A percentile compares a stretch with the other conserved stretches of the same genome.
These are phyloP conservation scores for Ephestia elutella DNA, from an alignment of 1,140 invertebrate species.

Conservation along the genomic window DNA sequence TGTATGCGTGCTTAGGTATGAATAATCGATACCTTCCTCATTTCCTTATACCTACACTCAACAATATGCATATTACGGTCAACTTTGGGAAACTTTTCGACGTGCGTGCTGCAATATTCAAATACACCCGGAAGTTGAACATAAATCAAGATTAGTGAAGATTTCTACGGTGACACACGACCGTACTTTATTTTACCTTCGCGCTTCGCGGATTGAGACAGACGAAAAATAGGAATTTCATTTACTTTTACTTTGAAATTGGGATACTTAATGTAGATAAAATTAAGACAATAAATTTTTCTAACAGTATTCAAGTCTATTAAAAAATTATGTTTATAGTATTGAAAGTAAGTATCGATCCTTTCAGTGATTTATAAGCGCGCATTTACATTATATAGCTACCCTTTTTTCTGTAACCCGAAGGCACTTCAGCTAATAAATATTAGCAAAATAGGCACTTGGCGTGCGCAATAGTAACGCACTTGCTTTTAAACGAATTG, in stretches of 20 bases:
- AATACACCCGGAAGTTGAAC: conserved; percentile 15
- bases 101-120: conserved; percentile 11
- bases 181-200: background rate
- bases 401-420: conserved; percentile 38
- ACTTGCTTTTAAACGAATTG: conserved; percentile 72
- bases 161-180: conserved; percentile 21
- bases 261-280: too few relatives aligned
- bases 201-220: too few relatives aligned
- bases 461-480: conserved; percentile 56
- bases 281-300: too few relatives aligned
- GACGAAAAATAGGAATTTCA: too few relatives aligned
- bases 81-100: conserved; percentile 7
- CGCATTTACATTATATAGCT: conserved; percentile 31
- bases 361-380: conserved; percentile 16
- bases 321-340: too few relatives aligned
- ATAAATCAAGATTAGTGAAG: conserved; percentile 33
- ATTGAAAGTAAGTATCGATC: background rate
- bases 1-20: conserved; percentile 40
- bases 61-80: conserved; percentile 8
- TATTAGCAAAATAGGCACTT: conserved; percentile 67
- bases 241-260: too few relatives aligned
- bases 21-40: conserved; percentile 55
- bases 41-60: background rate
- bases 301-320: too few relatives aligned
- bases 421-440: conserved; percentile 56